These are phyloP conservation scores for Ptychobarbus kaznakovi DNA, from an alignment of 2,797 vertebrate genomes.

Conservation along the genomic window DNA sequence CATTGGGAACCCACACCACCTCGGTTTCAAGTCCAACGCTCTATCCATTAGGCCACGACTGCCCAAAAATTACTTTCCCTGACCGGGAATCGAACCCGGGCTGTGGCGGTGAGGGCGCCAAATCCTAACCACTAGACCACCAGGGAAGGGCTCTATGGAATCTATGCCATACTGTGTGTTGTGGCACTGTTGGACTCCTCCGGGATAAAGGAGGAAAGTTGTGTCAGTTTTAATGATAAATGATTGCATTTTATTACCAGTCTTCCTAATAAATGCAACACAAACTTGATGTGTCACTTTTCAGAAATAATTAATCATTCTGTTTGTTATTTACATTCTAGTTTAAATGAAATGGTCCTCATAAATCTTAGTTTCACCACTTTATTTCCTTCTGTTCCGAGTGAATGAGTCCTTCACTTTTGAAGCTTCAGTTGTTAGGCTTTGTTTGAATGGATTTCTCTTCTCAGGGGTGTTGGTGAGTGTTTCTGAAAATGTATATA, in stretches of 20 bases:
- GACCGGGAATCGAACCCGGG: constrained; percentile 78
- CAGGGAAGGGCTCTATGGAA: constrained; percentile 71
- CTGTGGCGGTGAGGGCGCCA: constrained; percentile 76
- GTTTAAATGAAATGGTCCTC: constrained; percentile 65
- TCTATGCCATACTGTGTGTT: not conserved
- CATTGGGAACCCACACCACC: no score
- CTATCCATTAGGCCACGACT: no score
- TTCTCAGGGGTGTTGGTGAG: not conserved
- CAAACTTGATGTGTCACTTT: constrained; percentile 64
- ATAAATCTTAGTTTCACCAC: constrained; percentile 66
- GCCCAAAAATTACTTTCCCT: constrained; percentile 68
- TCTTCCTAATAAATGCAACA: constrained; percentile 64
- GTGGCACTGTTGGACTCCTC: constrained; percentile 61
- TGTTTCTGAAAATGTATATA: not conserved
- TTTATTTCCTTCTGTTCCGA: constrained; percentile 50
- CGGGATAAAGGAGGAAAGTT: constrained; percentile 70
- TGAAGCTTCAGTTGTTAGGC: constrained; percentile 55
- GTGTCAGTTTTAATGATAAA: constrained; percentile 74
- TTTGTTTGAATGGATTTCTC: constrained; percentile 21
- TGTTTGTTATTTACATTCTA: constrained; percentile 73
- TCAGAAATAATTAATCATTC: constrained; percentile 72
- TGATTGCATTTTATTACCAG: constrained; percentile 69
- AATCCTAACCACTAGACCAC: constrained; percentile 84
- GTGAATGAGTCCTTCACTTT: constrained; percentile 10
- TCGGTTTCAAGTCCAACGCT: no score